Percentiles rank a stretch among this genome's conserved stretches.
Conservation (phyloP, 2,113 vertebrate genomes). For the Martes martes region DNA sequence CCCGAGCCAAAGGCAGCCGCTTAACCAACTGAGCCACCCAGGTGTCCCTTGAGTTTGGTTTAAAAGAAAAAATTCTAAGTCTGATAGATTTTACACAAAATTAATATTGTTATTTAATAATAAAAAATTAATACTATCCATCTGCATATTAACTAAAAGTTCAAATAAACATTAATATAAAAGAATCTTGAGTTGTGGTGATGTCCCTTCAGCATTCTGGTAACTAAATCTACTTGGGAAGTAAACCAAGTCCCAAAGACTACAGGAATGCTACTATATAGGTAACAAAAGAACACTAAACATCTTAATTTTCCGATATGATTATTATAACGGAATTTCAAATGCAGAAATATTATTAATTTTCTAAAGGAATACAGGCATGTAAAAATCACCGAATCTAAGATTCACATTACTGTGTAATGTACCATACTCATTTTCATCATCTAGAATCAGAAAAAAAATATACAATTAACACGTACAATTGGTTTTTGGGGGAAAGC, state of each 20-base stretch:
- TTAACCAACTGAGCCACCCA: too few relatives aligned
- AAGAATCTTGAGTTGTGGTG: background rate
- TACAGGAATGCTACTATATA: background rate
- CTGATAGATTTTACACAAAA: constrained; percentile 14
- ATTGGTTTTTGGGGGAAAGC: background rate
- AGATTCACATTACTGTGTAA: background rate
- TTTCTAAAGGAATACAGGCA: background rate
- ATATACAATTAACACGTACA: background rate
- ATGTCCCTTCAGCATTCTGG: background rate
- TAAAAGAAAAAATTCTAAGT: background rate
- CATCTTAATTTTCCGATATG: background rate
- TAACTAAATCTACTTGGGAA: constrained; percentile 23
- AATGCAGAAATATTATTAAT: background rate
- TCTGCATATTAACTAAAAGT: background rate
- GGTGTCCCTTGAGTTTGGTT: background rate
- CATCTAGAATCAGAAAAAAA: constrained; percentile 27
- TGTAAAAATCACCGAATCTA: background rate
- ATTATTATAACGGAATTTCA: background rate
- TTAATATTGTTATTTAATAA: constrained; percentile 3
- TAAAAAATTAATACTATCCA: background rate
- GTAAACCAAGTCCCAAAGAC: background rate
- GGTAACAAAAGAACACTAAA: background rate
- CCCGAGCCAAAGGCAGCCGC: too few relatives aligned
- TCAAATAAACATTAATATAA: constrained; percentile 17
- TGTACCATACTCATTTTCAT: background rate